Base-by-base conservation (phyloP, 2,113 vertebrate genomes). In the Rhinichthys klamathensis region DNA sequence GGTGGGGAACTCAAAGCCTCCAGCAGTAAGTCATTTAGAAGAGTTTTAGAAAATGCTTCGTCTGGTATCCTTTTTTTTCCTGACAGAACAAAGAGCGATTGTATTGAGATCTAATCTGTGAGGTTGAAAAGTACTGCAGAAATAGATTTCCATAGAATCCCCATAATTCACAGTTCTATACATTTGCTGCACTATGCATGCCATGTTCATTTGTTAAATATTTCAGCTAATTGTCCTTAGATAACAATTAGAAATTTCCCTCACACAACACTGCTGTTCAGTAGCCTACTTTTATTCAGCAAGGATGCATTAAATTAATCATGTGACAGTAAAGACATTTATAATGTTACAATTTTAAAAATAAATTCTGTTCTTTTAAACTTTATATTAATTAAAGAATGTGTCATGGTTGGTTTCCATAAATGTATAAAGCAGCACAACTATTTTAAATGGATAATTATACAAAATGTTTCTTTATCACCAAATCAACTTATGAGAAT, bases 1-100 rank as follows among this genome's bases (percentile, higher is more conserved):
- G 83, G n/a, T 46, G 6, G n/a, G 85, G 27, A 84, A 72, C 27
- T 72, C 21, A 10, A 81, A 69, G 83, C 85, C 88, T 84, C 76
- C 78, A 85, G 85, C 82, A 49, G 72, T 58, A 25, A 16, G 15
- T 27, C 25, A 60, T 79, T 60, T 41, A 41, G 49, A 38, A 82
- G 10, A 72, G 56, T 58, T 56, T 35, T 27, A 61, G 23, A 82
- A 78, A 63, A 23, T 16, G 21, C 10, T 74, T 30, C 11, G 38
- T 63, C 25, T 70, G 16, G 25, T 86, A 51, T 49, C 35, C 12
- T 58, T 83, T 82, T 72, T 56, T 72, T 9, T 9, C 8, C 41
- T 10, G 16, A 18, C 32, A 69, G 15, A 82, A 76, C 46, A 65
- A 38, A 80, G 10, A 58, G n/a, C 25, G 15, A 63, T 21, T 85